A percentile compares a stretch with the other conserved stretches of the same genome.
Evolutionary conservation across 1,140 invertebrate genomes (phyloP).

Genomic region (Diachasmimorpha longicaudata): DNA sequence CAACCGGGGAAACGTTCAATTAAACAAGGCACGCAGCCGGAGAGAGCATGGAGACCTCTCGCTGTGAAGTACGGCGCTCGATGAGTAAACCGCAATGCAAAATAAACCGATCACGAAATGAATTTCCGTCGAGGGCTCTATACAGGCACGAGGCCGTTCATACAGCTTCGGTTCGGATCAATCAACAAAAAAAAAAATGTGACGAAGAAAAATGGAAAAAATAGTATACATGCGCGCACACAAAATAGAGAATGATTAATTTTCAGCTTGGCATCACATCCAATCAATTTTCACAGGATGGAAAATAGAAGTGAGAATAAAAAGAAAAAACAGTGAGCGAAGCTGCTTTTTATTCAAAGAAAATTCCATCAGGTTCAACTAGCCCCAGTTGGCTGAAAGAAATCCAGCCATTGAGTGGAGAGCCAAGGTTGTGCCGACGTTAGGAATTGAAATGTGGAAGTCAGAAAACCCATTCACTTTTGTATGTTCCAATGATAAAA

Average conservation of each 20-base stretch:
- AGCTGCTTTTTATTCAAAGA: neutral
- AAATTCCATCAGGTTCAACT: too few species aligned
- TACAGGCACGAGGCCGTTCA: neutral
- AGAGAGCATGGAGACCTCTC: neutral
- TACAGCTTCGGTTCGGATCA: neutral
- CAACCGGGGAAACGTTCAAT: neutral
- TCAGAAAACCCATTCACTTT: too few species aligned
- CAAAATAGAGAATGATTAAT: neutral
- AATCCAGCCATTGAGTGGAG: too few species aligned
- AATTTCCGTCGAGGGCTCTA: neutral
- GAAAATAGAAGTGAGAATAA: neutral
- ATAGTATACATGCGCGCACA: too few species aligned
- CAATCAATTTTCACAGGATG: neutral
- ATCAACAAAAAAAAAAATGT: neutral
- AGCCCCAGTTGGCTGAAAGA: too few species aligned
- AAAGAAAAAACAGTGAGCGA: neutral
- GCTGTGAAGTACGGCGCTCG: neutral
- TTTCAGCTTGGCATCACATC: neutral
- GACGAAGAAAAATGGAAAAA: too few species aligned
- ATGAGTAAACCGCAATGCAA: neutral
- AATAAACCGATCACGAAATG: neutral
- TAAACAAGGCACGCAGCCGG: neutral
- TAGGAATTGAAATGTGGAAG: too few species aligned
- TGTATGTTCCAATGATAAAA: too few species aligned
- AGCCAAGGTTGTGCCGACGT: too few species aligned